A percentile compares a stretch with the other conserved stretches of the same genome.
Conservation (phyloP, 2,113 vertebrate genomes). For the Aegithalos caudatus region DNA sequence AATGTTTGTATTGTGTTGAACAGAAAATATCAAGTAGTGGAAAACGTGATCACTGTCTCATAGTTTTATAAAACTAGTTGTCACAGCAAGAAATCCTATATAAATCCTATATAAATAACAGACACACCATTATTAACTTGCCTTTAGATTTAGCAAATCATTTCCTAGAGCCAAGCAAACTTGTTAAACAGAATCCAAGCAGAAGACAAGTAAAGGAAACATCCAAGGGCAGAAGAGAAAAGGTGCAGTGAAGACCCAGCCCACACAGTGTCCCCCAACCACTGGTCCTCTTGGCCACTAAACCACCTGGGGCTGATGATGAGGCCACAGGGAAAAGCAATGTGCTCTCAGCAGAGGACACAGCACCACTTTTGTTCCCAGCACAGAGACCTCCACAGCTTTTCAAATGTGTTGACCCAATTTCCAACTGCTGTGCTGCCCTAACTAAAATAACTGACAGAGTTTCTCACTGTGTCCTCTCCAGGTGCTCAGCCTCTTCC, state of each 20-base stretch:
- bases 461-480: background rate
- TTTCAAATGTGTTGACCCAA: background rate
- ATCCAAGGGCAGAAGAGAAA: background rate
- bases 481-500: background rate
- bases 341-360: accelerated
- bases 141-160: background rate
- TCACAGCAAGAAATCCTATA: background rate
- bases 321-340: background rate
- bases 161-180: background rate
- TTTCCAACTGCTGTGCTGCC: background rate
- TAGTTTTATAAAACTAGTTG: background rate
- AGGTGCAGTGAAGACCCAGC: background rate
- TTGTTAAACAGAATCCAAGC: background rate
- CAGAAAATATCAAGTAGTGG: background rate
- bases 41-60: background rate
- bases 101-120: background rate
- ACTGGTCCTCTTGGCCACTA: background rate
- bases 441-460: background rate
- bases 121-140: background rate
- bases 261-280: accelerated
- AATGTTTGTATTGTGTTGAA: background rate
- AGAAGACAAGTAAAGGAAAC: background rate
- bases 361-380: background rate
- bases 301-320: no score
- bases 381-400: background rate